These are phyloP conservation scores for Chrysolina americana DNA, from an alignment of 2,888 invertebrate genomes.

Conservation along the genomic window DNA sequence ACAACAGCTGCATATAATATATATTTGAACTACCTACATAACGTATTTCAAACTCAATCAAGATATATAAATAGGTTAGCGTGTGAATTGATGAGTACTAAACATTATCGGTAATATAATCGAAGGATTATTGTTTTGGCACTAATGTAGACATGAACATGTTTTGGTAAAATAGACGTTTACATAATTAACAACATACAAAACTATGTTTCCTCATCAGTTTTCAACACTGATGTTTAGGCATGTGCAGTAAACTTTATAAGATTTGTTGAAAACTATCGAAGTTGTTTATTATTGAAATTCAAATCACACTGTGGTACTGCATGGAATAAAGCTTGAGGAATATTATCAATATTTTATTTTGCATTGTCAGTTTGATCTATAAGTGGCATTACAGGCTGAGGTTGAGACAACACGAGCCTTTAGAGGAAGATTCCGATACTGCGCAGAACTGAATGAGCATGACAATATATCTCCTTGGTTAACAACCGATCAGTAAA, in stretches of 20 bases:
- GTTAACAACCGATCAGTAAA: too few species aligned
- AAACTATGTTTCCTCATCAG: not conserved
- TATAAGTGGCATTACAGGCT: too few species aligned
- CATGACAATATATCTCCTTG: too few species aligned
- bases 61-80: not conserved
- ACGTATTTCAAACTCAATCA: not conserved
- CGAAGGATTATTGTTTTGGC: not conserved
- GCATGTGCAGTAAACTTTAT: not conserved
- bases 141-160: not conserved
- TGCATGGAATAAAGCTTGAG: not conserved
- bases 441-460: too few species aligned
- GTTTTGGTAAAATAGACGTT: not conserved
- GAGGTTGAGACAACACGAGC: too few species aligned
- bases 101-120: not conserved
- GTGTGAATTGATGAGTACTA: not conserved
- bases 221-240: not conserved
- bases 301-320: not conserved
- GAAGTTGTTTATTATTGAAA: not conserved
- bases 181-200: not conserved
- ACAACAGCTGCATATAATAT: too few species aligned
- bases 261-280: conserved; percentile 2
- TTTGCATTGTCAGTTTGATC: too few species aligned
- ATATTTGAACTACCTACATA: not conserved
- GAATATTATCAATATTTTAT: too few species aligned
- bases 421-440: too few species aligned